phyloP scores from a whole-genome alignment of 2,113 vertebrate species.

The Trachemys scripta region DNA sequence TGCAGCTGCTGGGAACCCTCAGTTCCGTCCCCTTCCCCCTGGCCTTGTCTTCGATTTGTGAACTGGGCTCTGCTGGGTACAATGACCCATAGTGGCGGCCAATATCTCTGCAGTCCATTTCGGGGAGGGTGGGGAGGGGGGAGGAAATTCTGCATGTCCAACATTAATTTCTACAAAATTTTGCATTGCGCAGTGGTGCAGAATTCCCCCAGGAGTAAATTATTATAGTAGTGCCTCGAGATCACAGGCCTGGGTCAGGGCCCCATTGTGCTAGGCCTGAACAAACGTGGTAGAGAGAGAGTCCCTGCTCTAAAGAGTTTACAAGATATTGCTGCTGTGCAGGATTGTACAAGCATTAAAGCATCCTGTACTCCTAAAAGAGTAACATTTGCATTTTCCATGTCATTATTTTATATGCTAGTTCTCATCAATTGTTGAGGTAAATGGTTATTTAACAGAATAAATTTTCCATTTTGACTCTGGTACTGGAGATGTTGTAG shows the following conservation, averaged over 20 bases:
- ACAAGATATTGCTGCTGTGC: background rate
- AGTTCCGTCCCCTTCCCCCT: too few relatives aligned
- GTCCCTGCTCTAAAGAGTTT: background rate
- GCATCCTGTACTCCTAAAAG: background rate
- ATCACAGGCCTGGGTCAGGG: background rate
- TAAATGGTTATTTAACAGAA: background rate
- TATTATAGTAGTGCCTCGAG: background rate
- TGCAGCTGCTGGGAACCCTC: too few relatives aligned
- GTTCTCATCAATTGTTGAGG: background rate
- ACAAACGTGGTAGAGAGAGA: background rate
- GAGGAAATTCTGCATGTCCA: too few relatives aligned
- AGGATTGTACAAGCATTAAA: background rate
- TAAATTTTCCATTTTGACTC: background rate
- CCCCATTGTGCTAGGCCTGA: background rate
- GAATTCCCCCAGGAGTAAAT: too few relatives aligned
- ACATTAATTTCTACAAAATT: too few relatives aligned
- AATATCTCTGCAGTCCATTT: too few relatives aligned
- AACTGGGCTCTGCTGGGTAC: too few relatives aligned
- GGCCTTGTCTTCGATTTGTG: too few relatives aligned
- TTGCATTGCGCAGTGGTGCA: too few relatives aligned
- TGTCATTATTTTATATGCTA: background rate
- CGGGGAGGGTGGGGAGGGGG: fast-evolving
- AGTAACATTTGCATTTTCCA: background rate
- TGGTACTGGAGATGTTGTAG: background rate
- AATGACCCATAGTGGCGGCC: too few relatives aligned